phyloP scores from a whole-genome alignment of 2,888 invertebrate species.

The Leucophora obtusa region DNA sequence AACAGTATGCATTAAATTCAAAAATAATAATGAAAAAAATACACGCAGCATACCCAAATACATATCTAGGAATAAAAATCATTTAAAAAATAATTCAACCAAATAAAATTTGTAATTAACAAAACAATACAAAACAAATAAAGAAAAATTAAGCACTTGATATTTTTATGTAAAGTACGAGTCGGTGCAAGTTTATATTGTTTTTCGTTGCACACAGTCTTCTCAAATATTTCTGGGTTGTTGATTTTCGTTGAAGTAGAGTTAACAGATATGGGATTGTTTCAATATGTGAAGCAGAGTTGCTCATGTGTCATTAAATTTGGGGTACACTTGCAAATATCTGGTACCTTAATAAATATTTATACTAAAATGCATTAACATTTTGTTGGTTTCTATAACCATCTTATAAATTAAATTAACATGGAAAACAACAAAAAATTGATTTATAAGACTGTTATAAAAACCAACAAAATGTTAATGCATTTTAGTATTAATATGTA shows the following conservation, averaged over 20 bases:
- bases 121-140: conserved; percentile 16
- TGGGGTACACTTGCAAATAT: too few species aligned
- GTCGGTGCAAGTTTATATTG: conserved; percentile 10
- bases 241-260: conserved; percentile 51
- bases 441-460: too few species aligned
- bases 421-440: too few species aligned
- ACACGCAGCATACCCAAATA: not conserved
- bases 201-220: conserved; percentile 31
- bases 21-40: conserved; percentile 24
- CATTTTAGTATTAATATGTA: too few species aligned
- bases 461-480: too few species aligned
- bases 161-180: conserved; percentile 15
- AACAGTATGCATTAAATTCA: conserved; percentile 33
- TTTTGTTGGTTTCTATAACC: too few species aligned
- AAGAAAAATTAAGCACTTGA: conserved; percentile 30
- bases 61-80: conserved; percentile 21
- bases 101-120: conserved; percentile 46
- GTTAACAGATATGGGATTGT: conserved; percentile 46
- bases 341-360: too few species aligned
- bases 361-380: too few species aligned
- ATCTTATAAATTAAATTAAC: too few species aligned
- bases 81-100: conserved; percentile 50
- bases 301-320: not conserved
- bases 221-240: conserved; percentile 44
- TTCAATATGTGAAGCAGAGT: not conserved